A percentile compares a stretch with the other conserved stretches of the same genome.
Evolutionary conservation across 2,888 invertebrate genomes (phyloP).

Genomic region (Cantharis rustica): DNA sequence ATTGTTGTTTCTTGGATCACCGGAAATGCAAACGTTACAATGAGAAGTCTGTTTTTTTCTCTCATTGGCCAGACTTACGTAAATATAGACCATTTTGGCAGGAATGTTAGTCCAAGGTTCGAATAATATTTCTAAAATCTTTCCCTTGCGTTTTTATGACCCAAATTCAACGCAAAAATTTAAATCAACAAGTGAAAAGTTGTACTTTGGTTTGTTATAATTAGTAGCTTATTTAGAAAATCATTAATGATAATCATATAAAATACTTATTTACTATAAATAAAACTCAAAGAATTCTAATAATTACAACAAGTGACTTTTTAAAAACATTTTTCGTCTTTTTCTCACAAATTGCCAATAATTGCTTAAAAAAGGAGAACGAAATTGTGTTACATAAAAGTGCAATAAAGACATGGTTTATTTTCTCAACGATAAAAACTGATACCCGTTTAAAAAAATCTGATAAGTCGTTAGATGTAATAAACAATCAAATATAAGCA

Average conservation of each 20-base stretch:
- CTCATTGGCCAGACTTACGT: too few species aligned
- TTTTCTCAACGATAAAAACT: conserved; percentile 34
- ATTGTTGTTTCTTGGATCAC: too few species aligned
- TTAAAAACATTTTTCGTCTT: background rate
- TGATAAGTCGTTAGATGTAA: conserved; percentile 14
- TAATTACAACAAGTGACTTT: background rate
- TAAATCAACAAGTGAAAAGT: background rate
- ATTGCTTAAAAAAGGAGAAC: background rate
- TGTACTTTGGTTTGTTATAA: background rate
- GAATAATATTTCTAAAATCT: background rate
- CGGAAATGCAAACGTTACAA: too few species aligned
- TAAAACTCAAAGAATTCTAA: background rate
- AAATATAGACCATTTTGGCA: too few species aligned
- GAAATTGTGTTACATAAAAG: background rate
- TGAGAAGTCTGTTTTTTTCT: too few species aligned
- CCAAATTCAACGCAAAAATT: background rate
- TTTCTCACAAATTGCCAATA: background rate
- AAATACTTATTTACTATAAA: background rate
- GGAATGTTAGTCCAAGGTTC: too few species aligned
- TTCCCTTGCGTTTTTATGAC: background rate
- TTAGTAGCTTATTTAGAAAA: background rate
- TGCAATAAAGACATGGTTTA: conserved; percentile 7
- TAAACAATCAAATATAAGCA: background rate
- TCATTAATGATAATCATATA: background rate
- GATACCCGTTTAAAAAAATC: conserved; percentile 31